Percentiles rank a stretch among this genome's conserved stretches.
Evolutionary conservation across 2,797 vertebrate genomes (phyloP).

Genomic region (Falco columbarius): DNA sequence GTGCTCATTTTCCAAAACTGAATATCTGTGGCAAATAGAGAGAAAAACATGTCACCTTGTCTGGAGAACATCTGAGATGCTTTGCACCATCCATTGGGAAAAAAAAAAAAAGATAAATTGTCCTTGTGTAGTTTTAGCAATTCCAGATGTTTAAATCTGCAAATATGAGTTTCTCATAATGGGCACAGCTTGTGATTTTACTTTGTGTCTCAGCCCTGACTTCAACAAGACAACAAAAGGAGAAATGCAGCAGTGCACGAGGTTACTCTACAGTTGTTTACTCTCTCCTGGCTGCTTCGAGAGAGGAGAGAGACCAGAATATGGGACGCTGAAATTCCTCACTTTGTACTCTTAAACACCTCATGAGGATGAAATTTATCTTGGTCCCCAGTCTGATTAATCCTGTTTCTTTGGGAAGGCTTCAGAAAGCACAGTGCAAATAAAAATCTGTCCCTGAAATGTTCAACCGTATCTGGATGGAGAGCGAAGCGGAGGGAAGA

Average conservation of each 20-base stretch:
- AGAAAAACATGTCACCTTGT: not conserved
- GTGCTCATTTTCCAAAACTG: not conserved
- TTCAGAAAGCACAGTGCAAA: not conserved
- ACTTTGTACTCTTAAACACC: not conserved
- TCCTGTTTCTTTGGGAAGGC: not conserved
- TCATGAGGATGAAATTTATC: not conserved
- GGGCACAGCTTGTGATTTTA: not conserved
- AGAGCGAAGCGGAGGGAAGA: not conserved
- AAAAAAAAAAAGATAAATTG: not conserved
- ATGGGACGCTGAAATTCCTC: not conserved
- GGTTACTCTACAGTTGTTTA: not conserved
- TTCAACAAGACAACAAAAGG: not conserved
- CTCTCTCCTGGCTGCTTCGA: not conserved
- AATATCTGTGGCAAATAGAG: not conserved
- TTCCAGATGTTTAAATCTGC: not conserved
- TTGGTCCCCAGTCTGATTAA: not conserved
- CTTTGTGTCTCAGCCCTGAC: not conserved
- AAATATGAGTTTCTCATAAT: not conserved
- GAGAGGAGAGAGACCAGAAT: not conserved
- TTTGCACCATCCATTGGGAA: not conserved
- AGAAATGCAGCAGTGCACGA: too few species aligned
- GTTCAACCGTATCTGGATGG: accelerated
- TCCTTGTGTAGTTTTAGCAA: not conserved
- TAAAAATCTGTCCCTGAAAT: not conserved
- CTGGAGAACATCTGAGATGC: not conserved